These are phyloP conservation scores for Caenorhabditis doughertyi DNA, from an alignment of 2,888 invertebrate species.

Conservation along the genomic window DNA sequence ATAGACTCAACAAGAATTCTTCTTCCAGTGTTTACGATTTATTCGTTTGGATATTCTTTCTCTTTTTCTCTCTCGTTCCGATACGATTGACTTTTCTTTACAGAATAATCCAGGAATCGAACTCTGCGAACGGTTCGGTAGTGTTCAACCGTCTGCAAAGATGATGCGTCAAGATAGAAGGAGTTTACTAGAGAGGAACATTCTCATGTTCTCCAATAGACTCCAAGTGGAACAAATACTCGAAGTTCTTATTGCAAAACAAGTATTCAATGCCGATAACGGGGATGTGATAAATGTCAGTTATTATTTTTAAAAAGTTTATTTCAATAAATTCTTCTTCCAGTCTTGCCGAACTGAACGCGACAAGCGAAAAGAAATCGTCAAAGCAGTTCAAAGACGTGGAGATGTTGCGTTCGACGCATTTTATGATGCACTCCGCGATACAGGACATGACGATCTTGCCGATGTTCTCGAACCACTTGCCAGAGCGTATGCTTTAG, in stretches of 20 bases:
- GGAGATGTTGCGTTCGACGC: slow-evolving; percentile 70
- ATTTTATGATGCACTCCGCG: slow-evolving; percentile 65
- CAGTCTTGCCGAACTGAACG: slow-evolving; percentile 48
- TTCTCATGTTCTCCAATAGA: slow-evolving; percentile 36
- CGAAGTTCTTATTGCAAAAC: slow-evolving; percentile 37
- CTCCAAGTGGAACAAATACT: slow-evolving; percentile 41
- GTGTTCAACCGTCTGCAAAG: slow-evolving; percentile 20
- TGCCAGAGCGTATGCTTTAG: slow-evolving; percentile 26
- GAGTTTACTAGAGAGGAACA: slow-evolving; percentile 53
- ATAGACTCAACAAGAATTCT: slow-evolving; percentile 36
- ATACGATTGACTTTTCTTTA: neutral
- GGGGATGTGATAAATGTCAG: slow-evolving; percentile 60
- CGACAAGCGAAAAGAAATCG: slow-evolving; percentile 50
- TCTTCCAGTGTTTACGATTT: slow-evolving; percentile 25
- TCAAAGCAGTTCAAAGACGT: slow-evolving; percentile 62
- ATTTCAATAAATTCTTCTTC: slow-evolving; percentile 5
- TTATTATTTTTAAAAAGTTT: neutral
- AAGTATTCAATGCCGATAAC: slow-evolving; percentile 55
- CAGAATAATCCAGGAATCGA: slow-evolving; percentile 26
- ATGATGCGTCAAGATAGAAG: slow-evolving; percentile 66
- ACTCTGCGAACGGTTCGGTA: slow-evolving; percentile 9
- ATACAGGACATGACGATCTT: slow-evolving; percentile 65
- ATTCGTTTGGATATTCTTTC: slow-evolving; percentile 7
- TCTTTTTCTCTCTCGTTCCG: neutral
- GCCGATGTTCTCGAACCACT: slow-evolving; percentile 63